Conservation (phyloP, 2,888 invertebrate species). For the Tipula lateralis region DNA sequence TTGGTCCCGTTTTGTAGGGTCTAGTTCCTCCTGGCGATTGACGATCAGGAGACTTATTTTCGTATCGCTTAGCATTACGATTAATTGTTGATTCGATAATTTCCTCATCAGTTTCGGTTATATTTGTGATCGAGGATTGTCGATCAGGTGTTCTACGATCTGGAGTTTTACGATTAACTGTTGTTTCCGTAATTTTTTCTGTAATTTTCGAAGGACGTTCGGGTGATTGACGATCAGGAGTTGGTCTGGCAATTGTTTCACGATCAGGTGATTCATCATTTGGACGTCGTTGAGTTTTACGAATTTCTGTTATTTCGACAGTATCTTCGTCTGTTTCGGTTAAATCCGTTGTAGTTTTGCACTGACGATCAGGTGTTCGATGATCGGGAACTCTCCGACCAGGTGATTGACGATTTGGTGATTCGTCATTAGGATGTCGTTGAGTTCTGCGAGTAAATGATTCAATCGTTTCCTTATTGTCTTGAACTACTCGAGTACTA, state of each 20-base stretch:
- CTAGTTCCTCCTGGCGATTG: background rate
- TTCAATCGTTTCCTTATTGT: background rate
- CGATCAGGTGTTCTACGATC: constrained; percentile 28
- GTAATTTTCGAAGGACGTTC: no score
- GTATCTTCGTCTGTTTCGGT: no score
- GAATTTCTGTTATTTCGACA: no score
- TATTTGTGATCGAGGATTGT: background rate
- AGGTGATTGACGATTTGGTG: background rate
- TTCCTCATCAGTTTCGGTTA: background rate
- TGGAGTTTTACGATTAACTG: constrained; percentile 28
- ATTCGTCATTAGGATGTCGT: background rate
- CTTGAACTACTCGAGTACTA: no score
- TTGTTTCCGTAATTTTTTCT: no score
- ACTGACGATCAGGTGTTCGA: background rate
- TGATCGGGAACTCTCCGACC: background rate
- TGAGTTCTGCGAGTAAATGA: background rate
- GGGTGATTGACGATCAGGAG: no score
- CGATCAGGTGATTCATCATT: no score
- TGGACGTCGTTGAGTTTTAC: no score
- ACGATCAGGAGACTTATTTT: background rate
- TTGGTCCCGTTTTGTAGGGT: no score
- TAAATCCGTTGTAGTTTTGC: no score
- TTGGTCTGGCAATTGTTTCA: no score
- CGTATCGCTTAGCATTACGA: background rate
- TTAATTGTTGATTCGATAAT: background rate